Evolutionary conservation across 1,140 invertebrate species (phyloP).

Genomic region (Argopecten irradians): DNA sequence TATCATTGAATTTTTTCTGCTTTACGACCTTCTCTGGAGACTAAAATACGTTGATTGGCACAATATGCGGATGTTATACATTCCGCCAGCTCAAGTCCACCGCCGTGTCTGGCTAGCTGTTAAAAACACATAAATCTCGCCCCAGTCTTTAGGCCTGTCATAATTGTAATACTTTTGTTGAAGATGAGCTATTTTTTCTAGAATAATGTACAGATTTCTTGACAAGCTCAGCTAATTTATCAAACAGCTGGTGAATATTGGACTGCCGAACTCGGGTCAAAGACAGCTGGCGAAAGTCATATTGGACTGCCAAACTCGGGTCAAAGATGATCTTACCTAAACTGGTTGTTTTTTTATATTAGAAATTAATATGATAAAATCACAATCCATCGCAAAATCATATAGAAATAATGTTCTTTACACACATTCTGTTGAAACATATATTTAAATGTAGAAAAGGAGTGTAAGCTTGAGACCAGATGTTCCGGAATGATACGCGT

Average conservation of each 20-base stretch:
- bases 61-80: too few relatives aligned
- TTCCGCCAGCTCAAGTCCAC: neutral
- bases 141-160: conserved; percentile 2
- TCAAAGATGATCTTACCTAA: neutral
- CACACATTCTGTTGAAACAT: too few relatives aligned
- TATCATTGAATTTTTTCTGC: too few relatives aligned
- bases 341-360: too few relatives aligned
- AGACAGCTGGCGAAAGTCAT: neutral
- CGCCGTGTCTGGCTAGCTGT: neutral
- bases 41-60: too few relatives aligned
- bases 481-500: too few relatives aligned
- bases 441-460: too few relatives aligned
- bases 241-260: neutral
- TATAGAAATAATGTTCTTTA: too few relatives aligned
- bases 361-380: too few relatives aligned
- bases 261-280: neutral
- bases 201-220: neutral
- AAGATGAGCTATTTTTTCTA: conserved; percentile 2
- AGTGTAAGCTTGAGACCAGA: too few relatives aligned
- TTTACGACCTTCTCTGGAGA: too few relatives aligned
- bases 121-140: conserved; percentile 15
- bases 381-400: too few relatives aligned
- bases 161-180: neutral
- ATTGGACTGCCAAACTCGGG: neutral
- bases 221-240: neutral